Conservation (phyloP, 2,113 vertebrate genomes). For the Semicossyphus pulcher region DNA sequence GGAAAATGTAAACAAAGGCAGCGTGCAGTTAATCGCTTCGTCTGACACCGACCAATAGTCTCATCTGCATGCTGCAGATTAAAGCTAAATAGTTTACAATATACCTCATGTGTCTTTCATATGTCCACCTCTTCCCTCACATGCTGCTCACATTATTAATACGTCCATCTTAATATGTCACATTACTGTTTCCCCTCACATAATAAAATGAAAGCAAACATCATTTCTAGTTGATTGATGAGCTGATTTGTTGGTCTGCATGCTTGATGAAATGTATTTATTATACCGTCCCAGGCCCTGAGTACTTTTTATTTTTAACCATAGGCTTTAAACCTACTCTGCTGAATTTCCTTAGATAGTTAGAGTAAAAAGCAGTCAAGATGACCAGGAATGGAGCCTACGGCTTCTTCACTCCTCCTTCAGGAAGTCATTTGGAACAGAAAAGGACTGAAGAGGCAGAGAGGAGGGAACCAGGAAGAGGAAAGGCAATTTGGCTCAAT, state of each 20-base stretch:
- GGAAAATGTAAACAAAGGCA: no score
- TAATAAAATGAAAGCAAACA: conserved; percentile 3
- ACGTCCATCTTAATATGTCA: background rate
- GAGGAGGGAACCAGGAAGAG: conserved; percentile 39
- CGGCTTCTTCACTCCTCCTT: conserved; percentile 31
- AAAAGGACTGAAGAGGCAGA: conserved; percentile 34
- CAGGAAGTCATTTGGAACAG: conserved; percentile 55
- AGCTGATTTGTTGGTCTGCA: conserved; percentile 1
- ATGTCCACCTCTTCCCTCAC: background rate
- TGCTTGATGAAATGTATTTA: conserved; percentile 20
- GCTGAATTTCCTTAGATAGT: conserved; percentile 38
- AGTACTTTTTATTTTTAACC: conserved; percentile 26
- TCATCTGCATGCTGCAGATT: background rate
- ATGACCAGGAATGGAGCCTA: conserved; percentile 36
- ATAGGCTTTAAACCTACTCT: background rate
- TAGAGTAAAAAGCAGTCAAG: conserved; percentile 4
- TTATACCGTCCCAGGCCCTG: conserved; percentile 11
- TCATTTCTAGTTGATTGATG: conserved; percentile 24
- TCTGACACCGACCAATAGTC: no score
- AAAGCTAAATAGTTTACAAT: background rate
- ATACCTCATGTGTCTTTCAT: background rate
- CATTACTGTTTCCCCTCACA: background rate
- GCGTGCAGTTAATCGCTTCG: no score
- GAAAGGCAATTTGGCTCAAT: conserved; percentile 51
- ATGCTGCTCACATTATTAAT: background rate